These are phyloP conservation scores for Catharus bicknelli DNA, from an alignment of 2,113 vertebrate species.

Conservation along the genomic window DNA sequence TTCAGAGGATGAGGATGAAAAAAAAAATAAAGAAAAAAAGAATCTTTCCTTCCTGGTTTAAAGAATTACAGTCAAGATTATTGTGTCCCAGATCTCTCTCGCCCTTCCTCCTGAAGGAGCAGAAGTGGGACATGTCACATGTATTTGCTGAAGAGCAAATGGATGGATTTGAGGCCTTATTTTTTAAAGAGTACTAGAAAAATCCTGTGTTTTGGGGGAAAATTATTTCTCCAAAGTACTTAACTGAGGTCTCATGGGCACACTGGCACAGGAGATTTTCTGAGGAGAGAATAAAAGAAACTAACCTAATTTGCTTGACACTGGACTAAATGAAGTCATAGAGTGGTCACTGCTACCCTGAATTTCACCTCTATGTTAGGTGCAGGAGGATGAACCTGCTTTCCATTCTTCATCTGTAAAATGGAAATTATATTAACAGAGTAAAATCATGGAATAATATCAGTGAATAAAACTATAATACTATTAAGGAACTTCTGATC, in stretches of 20 bases:
- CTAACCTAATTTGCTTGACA: not conserved
- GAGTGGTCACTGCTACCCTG: not conserved
- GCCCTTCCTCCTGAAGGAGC: not conserved
- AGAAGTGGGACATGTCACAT: not conserved
- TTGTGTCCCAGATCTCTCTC: not conserved
- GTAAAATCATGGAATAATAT: not conserved
- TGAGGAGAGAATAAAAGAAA: not conserved
- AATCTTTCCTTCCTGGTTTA: not conserved
- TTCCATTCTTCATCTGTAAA: not conserved
- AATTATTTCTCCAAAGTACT: not conserved
- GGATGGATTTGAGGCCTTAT: not conserved
- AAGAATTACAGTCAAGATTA: not conserved
- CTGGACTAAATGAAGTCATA: not conserved
- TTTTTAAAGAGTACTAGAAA: constrained; percentile 1
- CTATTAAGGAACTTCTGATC: not conserved
- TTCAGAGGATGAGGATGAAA: not conserved
- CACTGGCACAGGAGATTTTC: not conserved
- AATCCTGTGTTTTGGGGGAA: not conserved
- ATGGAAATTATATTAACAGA: not conserved
- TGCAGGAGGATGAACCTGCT: not conserved
- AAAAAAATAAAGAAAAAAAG: not conserved
- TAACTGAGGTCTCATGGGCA: not conserved
- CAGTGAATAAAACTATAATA: not conserved
- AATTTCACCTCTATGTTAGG: not conserved
- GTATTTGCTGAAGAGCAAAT: constrained; percentile 9